Base-by-base conservation (phyloP, 2,797 vertebrate species). In the Gouania willdenowi region DNA sequence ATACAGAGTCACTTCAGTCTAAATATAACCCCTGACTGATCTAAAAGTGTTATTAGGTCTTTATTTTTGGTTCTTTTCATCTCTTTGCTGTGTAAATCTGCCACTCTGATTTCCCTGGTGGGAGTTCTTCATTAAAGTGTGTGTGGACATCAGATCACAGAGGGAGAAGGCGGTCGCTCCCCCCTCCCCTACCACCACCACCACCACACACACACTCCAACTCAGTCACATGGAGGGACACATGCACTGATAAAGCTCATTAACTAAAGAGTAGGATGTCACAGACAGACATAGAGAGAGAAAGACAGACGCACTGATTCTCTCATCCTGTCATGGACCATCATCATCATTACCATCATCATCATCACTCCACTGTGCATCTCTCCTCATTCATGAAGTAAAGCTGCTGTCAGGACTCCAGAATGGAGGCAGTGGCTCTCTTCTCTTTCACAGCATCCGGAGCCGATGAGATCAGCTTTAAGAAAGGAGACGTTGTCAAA, bases 401-500 rank as follows among this genome's bases (percentile, higher is more conserved):
- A 67, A 62, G 33, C 28, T 47, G 7, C 15, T 49, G 21, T 23
- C 0, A 2, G 21, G 7, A 35, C 16, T 11, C 15, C 61, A 49
- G 7, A 45, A 96, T 97, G 94, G 93, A 97, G 75, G 92, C 93
- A 0, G 66, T 93, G 60, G 92, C 93, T 36, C 79, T 93, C 26
- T 95, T 93, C 84, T 91, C 77, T 50, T 97, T 94, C 61, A 66
- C 88, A 55, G 81, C 91, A 0, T 86, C 87, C 0, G 93, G 91
- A 61, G 79, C 80, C 5, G 92, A 93, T 0, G 91, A 96, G 77
- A 81, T 96, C 57, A 85, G 90, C 26, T 94, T 97, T 49, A 87
- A 67, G 39, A 93, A 92, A 68, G 93, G 92, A 1, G 93, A 97
- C 64, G 70, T 83, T 0, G 51, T 97, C 66, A 97, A 94, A 93